Conservation (phyloP, 2,888 invertebrate species). For the Omphaloscelis lunosa region DNA sequence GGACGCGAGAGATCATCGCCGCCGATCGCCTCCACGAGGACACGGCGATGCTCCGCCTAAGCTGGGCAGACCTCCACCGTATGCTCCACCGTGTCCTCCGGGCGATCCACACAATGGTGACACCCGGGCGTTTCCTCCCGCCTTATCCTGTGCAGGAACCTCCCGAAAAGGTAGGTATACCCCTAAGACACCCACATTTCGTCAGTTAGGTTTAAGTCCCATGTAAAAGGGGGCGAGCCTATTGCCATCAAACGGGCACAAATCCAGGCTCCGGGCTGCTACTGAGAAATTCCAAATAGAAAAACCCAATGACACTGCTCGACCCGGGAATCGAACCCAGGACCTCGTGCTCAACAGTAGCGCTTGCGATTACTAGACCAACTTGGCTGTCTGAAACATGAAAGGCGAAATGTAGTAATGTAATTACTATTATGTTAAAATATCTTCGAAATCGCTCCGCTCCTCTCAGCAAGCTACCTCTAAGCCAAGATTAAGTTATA, state of each 20-base stretch:
- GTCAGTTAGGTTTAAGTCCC: no score
- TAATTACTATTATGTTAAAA: background rate
- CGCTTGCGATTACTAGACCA: background rate
- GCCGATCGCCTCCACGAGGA: no score
- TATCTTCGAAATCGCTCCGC: conserved; percentile 42
- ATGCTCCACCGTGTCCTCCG: no score
- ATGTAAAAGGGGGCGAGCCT: no score
- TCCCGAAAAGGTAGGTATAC: no score
- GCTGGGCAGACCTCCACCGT: no score
- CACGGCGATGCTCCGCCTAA: no score
- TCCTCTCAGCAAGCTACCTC: conserved; percentile 19
- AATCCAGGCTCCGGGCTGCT: background rate
- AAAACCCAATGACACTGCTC: background rate
- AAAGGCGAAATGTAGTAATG: background rate
- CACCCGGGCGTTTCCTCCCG: no score
- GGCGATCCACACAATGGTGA: no score
- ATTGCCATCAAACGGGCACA: background rate
- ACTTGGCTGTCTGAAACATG: background rate
- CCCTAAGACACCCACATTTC: no score
- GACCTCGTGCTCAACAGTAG: background rate
- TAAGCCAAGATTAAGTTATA: conserved; percentile 73
- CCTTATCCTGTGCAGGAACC: no score
- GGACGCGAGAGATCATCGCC: no score
- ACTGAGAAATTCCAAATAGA: background rate
- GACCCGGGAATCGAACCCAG: background rate